Base-by-base conservation (phyloP, 2,888 invertebrate genomes). In the Melanargia galathea region DNA sequence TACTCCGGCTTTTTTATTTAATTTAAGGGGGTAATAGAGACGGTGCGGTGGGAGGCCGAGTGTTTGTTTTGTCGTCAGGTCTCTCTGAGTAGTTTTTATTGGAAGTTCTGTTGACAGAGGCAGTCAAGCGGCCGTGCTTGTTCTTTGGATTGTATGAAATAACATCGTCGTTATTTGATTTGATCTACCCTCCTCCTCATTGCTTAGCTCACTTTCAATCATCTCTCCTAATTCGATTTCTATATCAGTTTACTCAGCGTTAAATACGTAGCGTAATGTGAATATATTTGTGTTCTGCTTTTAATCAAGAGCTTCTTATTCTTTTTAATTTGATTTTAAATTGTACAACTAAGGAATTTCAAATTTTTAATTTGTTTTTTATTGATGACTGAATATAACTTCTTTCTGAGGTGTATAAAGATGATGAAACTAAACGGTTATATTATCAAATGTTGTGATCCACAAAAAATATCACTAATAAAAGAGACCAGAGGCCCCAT, bases 1-100 rank as follows among this genome's bases (percentile, higher is more conserved):
- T 83, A 88, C 83, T 83, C 79, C 80, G 84, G 84, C 81, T 84
- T 88, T 90, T 89, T 87, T 89, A 86, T 89, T 90, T 88, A 87
- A 89, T 89, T 87, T 87, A 77, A 86, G 66, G 86, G 86, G 84
- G 87, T 79, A 86, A 84, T 82, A 78, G 75, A 76, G 82, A 81
- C 79, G 76, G 76, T 76, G 78, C 79, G 76, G 76, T 76, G 78
- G 78, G 81, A 81, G 83, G 75, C 75, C 77, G 75, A 74, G 77
- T 87, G 85, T 89, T 88, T 88, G 75, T 76, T 73, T 75, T 75
- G 68, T 79, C 74, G 79, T 77, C 81, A 79, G 81, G 77, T 76
- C 76, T 78, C 78, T 71, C 82, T 83, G 82, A 87, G 87, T 89
- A 87, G 87, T 89, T 90, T 88, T 88, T 90, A 90, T 90, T 90